Conservation (phyloP, 2,888 invertebrate genomes). For the Drosophila macrospina region DNA sequence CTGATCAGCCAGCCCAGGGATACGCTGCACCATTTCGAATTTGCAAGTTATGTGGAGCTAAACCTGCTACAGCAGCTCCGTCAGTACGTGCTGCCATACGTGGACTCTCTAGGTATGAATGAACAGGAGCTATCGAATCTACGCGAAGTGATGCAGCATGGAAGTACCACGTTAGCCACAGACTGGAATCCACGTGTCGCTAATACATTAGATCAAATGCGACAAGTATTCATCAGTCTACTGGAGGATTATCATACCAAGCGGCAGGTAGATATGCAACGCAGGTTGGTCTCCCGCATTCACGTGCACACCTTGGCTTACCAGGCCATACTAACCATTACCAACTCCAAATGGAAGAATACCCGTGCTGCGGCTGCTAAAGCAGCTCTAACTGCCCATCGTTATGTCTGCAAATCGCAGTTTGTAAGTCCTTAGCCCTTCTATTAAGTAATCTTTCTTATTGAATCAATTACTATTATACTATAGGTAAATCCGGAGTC, state of each 20-base stretch:
- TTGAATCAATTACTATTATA: neutral
- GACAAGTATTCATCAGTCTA: constrained; percentile 87
- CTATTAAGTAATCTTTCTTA: neutral
- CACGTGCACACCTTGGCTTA: constrained; percentile 95
- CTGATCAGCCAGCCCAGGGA: constrained; percentile 87
- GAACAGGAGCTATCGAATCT: constrained; percentile 94
- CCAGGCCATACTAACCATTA: constrained; percentile 91
- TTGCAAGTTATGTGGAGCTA: constrained; percentile 93
- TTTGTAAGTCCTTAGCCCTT: constrained; percentile 76
- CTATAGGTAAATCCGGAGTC: constrained; percentile 84
- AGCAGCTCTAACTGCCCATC: constrained; percentile 92
- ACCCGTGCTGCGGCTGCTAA: constrained; percentile 93
- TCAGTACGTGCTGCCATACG: constrained; percentile 89
- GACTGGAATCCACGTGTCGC: constrained; percentile 93
- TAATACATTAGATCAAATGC: constrained; percentile 92
- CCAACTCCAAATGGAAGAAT: constrained; percentile 90
- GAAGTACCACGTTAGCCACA: constrained; percentile 90
- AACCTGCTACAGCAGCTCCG: constrained; percentile 89
- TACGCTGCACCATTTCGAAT: constrained; percentile 92
- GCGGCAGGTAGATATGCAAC: constrained; percentile 52
- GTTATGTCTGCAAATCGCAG: constrained; percentile 91
- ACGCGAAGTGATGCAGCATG: constrained; percentile 89
- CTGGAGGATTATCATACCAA: constrained; percentile 69
- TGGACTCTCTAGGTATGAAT: constrained; percentile 95
- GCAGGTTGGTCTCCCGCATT: constrained; percentile 89